Evolutionary conservation across 2,888 invertebrate species (phyloP), one percentile per base, ranked within the genome.

Genomic region (Papilio demoleus): DNA sequence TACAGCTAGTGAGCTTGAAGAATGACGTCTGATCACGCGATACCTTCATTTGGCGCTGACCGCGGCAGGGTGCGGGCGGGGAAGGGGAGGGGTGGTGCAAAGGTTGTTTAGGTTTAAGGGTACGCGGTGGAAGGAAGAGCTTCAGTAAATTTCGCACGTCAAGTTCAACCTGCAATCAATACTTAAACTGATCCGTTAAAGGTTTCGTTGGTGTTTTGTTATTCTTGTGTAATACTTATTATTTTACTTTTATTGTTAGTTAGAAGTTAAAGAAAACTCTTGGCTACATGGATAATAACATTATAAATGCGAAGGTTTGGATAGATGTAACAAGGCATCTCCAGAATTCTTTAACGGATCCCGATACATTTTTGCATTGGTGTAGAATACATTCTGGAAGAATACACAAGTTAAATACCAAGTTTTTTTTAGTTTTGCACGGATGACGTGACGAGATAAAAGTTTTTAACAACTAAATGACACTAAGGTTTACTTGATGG

Each of bases 21-120:
- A 85, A 91, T 89, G 88, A 85, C 70, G 74, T 66, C 58, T 45
- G 73, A 80, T 76, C 92, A 92, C 91, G 92, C 92, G 86, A 92
- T 91, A 74, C 77, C 84, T 86, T 88, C 92, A 88, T 92, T 92
- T 89, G 69, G 40, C 78, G 80, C 75, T 84, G 86, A 83, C 88
- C 87, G 75, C 72, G 75, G 74, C 73, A 64, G 70, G 64, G 69
- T 59, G 50, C 67, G 67, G 71, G 72, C 58, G 56, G 68, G 24
- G 24, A 45, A 50, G 59, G 59, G 61, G 72, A 58, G 50, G 60
- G 45, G 45, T 36, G 64, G 63, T 31, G 60, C 45, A 36, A 56
- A 22, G 59, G 53, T 31, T 47, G 68, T 60, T 58, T 63, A 42
- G 34, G 40, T 64, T 47, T 24, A 50, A 34, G 22, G 45, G 34